Evolutionary conservation across 1,140 invertebrate genomes (phyloP), one percentile per base, ranked within the genome.

Genomic region (Dufourea novaeangliae): DNA sequence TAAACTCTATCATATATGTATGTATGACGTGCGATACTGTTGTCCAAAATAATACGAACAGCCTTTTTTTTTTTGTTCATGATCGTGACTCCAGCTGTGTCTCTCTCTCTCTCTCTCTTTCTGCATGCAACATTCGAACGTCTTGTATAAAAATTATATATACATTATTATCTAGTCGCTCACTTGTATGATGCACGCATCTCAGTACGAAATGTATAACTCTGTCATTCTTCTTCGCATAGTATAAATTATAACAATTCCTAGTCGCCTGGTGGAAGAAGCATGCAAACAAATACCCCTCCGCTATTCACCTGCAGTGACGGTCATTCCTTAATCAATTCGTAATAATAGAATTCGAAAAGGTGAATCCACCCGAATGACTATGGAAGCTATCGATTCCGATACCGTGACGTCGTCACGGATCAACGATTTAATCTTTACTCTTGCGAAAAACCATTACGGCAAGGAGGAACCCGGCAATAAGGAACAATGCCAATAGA

Each of bases 161-260:
- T 82, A 83, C 80, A 84, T 79, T 79, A 74, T 83, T 83, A 84
- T 84, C 72, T 84, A 84, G 46, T 71, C 77, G 80, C 54, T 66
- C 77, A 50, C 41, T 77, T 63, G 41, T 66, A 80, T 80, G 74
- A 75, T 80, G 71, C 59, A 83, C 50, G 59, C 46, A 39, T 59
- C 64, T 83, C 70, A 57, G 29, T 83, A 71, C 44, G 25, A 80
- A 83, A 69, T 80, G 62, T 82, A 74, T 39, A 73, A 37, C 66
- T 62, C 63, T 62, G 62, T 82, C 52, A 73, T 67, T 34, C 50
- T 20, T 54, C 37, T 32, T 27, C 25, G 17, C 46, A 61, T 27
- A 76, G 46, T 76, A 59, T 69, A 76, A 61, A 76, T 59, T 52
- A 76, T 37, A 68, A 67, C 62, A 41, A 76, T 59, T 27, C 34